Conservation (phyloP, 2,888 invertebrate species). For the Cerastis leucographa region DNA sequence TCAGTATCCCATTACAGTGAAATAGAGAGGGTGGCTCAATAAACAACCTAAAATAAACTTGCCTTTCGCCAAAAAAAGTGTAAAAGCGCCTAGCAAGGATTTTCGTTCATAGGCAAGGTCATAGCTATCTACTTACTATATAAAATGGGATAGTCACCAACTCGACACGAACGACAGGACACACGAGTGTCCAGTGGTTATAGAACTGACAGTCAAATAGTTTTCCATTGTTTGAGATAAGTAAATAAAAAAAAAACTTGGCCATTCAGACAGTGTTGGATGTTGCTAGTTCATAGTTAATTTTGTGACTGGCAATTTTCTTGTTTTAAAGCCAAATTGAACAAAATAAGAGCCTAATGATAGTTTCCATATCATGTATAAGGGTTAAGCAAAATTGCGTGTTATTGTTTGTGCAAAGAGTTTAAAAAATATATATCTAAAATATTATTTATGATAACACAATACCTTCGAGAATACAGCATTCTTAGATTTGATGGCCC, state of each 20-base stretch:
- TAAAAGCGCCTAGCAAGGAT: background rate
- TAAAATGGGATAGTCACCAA: background rate
- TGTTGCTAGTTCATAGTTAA: background rate
- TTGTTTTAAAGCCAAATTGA: background rate
- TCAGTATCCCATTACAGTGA: slow-evolving; percentile 76
- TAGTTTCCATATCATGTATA: background rate
- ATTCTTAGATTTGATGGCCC: slow-evolving; percentile 88
- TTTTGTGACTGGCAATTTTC: background rate
- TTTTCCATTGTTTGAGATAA: background rate
- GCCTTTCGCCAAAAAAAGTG: slow-evolving; percentile 51
- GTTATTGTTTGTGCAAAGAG: background rate
- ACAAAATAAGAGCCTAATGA: background rate
- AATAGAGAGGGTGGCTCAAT: slow-evolving; percentile 72
- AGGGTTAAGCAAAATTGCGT: background rate
- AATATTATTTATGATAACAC: slow-evolving; percentile 21
- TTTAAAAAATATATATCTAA: background rate
- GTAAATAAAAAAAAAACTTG: background rate
- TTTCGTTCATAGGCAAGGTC: slow-evolving; percentile 20
- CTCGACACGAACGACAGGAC: too few species aligned
- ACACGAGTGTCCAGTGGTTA: background rate
- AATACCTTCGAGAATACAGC: slow-evolving; percentile 83
- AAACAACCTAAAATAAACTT: slow-evolving; percentile 73
- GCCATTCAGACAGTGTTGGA: background rate
- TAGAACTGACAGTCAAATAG: background rate
- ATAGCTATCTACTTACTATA: background rate